A percentile compares a stretch with the other conserved stretches of the same genome.
phyloP scores from a whole-genome alignment of 2,797 vertebrate species.

The Menidia menidia region DNA sequence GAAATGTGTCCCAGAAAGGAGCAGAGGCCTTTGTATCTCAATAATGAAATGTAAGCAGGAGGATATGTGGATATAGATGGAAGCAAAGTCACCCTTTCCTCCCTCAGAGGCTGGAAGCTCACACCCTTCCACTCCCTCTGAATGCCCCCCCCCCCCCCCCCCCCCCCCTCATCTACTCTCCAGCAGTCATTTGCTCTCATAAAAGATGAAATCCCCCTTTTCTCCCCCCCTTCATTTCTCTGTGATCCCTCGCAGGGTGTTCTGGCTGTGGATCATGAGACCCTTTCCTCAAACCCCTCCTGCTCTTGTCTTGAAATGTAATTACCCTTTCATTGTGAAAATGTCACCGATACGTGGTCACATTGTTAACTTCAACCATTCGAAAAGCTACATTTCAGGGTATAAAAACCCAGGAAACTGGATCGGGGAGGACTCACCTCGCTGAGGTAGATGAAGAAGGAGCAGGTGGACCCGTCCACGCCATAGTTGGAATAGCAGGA shows the following conservation, averaged over 20 bases:
- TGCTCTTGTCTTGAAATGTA: background rate
- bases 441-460: constrained; percentile 99
- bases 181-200: constrained; percentile 59
- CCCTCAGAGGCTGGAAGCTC: constrained; percentile 29
- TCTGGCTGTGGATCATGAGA: background rate
- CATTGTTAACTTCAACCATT: background rate
- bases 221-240: constrained; percentile 21
- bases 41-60: constrained; percentile 37
- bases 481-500: constrained; percentile 93
- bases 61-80: constrained; percentile 3
- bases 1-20: constrained; percentile 36
- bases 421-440: constrained; percentile 85
- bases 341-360: background rate
- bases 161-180: constrained; percentile 9
- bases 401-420: background rate
- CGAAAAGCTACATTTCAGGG: background rate
- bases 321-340: background rate
- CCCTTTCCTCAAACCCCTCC: background rate
- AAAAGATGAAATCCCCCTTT: constrained; percentile 47
- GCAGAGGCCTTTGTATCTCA: constrained; percentile 40
- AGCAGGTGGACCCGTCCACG: constrained; percentile 97
- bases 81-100: constrained; percentile 34
- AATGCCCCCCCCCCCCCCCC: constrained; percentile 34
- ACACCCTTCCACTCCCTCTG: constrained; percentile 8
- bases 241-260: constrained; percentile 22